A percentile compares a stretch with the other conserved stretches of the same genome.
Conservation (phyloP, 1,140 invertebrate genomes). For the Drosophila lacertosa region DNA sequence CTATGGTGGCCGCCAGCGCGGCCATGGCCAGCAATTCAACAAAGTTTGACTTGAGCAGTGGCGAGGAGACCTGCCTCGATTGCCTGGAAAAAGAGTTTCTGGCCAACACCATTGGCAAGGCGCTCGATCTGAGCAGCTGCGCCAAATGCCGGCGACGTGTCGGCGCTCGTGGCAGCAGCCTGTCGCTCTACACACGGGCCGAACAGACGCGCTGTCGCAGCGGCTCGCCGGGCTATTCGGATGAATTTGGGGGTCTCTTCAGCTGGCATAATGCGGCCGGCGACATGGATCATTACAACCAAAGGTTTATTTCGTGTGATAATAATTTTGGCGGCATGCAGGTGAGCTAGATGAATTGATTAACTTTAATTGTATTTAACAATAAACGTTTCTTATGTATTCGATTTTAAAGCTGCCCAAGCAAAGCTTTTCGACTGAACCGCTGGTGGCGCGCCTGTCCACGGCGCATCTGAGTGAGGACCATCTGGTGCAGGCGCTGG, state of each 20-base stretch:
- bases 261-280: slow-evolving; percentile 43
- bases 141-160: slow-evolving; percentile 62
- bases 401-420: slow-evolving; percentile 55
- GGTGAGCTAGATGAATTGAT: slow-evolving; percentile 32
- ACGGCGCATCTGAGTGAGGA: slow-evolving; percentile 68
- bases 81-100: slow-evolving; percentile 82
- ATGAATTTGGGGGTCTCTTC: slow-evolving; percentile 57
- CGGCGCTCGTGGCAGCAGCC: slow-evolving; percentile 55
- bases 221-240: slow-evolving; percentile 65
- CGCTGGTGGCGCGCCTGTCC: slow-evolving; percentile 55
- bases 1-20: slow-evolving; percentile 48
- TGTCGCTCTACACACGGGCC: slow-evolving; percentile 58
- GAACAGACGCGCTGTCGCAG: slow-evolving; percentile 68
- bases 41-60: slow-evolving; percentile 57
- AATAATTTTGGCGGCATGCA: slow-evolving; percentile 66
- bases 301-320: slow-evolving; percentile 76
- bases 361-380: background rate
- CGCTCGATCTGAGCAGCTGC: slow-evolving; percentile 62
- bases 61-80: slow-evolving; percentile 77
- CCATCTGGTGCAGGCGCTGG: slow-evolving; percentile 75
- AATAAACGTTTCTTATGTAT: background rate
- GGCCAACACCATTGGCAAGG: slow-evolving; percentile 79
- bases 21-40: slow-evolving; percentile 52
- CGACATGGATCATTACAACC: slow-evolving; percentile 48
- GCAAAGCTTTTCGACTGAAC: slow-evolving; percentile 66